Conservation (phyloP, 2,797 vertebrate genomes). For the Psittacula echo region DNA sequence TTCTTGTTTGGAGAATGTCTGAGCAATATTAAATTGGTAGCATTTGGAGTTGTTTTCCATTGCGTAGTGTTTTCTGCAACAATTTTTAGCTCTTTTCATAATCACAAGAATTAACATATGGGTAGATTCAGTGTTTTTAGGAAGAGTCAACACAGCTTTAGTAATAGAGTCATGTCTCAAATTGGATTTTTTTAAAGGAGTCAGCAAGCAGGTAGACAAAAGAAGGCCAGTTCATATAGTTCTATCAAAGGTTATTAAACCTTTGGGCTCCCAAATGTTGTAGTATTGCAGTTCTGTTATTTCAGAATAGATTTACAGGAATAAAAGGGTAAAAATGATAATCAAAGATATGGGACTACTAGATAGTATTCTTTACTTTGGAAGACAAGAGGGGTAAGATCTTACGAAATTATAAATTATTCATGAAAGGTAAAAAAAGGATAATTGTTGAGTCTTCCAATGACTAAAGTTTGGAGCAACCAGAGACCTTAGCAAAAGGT, state of each 20-base stretch:
- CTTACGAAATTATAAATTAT: not conserved
- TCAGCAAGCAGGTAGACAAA: not conserved
- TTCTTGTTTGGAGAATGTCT: not conserved
- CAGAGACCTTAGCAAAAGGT: not conserved
- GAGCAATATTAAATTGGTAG: not conserved
- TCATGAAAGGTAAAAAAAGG: not conserved
- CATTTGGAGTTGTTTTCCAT: not conserved
- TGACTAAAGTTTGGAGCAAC: not conserved
- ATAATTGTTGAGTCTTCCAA: not conserved
- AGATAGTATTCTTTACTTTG: not conserved
- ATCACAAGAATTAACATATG: not conserved
- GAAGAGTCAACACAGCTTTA: not conserved
- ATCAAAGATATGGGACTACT: not conserved
- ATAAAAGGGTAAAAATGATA: not conserved
- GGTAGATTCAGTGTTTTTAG: not conserved
- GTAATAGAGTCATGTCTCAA: not conserved
- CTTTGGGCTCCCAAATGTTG: not conserved
- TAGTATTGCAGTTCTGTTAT: not conserved
- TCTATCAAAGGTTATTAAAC: not conserved
- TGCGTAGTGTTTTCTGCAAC: not conserved
- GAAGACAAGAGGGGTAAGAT: not conserved
- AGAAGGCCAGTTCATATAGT: not conserved
- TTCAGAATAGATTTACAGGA: not conserved
- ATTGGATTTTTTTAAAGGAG: not conserved
- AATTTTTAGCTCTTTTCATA: not conserved